Conservation (phyloP, 2,113 vertebrate species). For the Bubo scandiacus region DNA sequence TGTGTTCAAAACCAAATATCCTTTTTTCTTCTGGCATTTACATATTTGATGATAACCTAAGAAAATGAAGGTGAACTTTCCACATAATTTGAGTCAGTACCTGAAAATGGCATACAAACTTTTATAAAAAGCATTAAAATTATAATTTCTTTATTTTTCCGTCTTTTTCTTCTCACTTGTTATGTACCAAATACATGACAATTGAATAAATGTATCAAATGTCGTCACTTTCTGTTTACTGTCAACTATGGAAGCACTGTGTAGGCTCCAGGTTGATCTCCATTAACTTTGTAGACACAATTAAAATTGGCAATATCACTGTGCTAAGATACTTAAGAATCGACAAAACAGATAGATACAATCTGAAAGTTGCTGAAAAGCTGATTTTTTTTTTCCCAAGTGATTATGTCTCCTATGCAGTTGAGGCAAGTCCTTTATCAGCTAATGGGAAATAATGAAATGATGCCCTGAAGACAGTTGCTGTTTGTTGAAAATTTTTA, state of each 20-base stretch:
- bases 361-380: neutral
- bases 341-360: neutral
- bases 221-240: neutral
- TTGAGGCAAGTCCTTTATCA: neutral
- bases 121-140: neutral
- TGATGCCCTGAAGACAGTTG: neutral
- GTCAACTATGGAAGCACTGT: neutral
- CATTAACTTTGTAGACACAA: neutral
- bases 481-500: neutral
- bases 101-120: neutral
- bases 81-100: neutral
- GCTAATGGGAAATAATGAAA: neutral
- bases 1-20: neutral
- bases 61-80: neutral
- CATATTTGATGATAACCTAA: neutral
- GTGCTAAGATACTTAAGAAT: neutral
- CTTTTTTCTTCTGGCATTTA: neutral
- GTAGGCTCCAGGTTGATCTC: neutral
- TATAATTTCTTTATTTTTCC: neutral
- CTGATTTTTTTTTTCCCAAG: neutral
- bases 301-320: neutral
- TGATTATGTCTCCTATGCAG: neutral
- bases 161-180: neutral
- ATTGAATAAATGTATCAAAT: neutral
- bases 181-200: neutral